A percentile compares a stretch with the other conserved stretches of the same genome.
These are phyloP conservation scores for Choreutis nemorana DNA, from an alignment of 2,888 invertebrate species.

Conservation along the genomic window DNA sequence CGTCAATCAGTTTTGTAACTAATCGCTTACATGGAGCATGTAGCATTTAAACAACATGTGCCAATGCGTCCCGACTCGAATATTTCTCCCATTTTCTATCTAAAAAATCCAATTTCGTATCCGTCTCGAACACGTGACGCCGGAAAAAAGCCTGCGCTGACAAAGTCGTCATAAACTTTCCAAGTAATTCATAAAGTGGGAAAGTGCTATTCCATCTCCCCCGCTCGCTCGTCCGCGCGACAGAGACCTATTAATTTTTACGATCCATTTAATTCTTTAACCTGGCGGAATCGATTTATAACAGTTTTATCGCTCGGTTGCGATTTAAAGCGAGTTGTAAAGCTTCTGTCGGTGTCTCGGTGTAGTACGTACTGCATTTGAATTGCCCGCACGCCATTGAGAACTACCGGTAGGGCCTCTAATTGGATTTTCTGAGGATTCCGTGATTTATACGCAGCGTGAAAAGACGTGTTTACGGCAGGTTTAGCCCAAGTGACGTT, in stretches of 20 bases:
- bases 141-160: constrained; percentile 38
- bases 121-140: constrained; percentile 58
- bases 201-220: constrained; percentile 36
- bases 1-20: too few relatives aligned
- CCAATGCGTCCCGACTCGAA: constrained; percentile 13
- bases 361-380: constrained; percentile 20
- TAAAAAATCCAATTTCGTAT: constrained; percentile 58
- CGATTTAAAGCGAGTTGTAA: constrained; percentile 46
- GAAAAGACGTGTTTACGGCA: constrained; percentile 17
- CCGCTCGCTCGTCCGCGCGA: constrained; percentile 29
- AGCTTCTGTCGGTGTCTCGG: constrained; percentile 40
- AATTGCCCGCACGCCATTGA: constrained; percentile 23
- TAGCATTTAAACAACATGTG: constrained; percentile 14
- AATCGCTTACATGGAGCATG: too few relatives aligned
- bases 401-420: constrained; percentile 23
- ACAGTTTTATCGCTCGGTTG: constrained; percentile 43
- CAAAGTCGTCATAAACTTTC: constrained; percentile 53
- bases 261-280: constrained; percentile 61
- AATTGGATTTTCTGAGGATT: constrained; percentile 45
- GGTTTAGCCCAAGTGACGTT: constrained; percentile 11
- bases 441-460: constrained; percentile 25
- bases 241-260: constrained; percentile 60
- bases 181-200: constrained; percentile 54
- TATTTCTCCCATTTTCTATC: constrained; percentile 31
- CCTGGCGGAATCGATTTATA: constrained; percentile 60